Conservation (phyloP, 2,113 vertebrate genomes). For the Gymnobelideus leadbeateri region DNA sequence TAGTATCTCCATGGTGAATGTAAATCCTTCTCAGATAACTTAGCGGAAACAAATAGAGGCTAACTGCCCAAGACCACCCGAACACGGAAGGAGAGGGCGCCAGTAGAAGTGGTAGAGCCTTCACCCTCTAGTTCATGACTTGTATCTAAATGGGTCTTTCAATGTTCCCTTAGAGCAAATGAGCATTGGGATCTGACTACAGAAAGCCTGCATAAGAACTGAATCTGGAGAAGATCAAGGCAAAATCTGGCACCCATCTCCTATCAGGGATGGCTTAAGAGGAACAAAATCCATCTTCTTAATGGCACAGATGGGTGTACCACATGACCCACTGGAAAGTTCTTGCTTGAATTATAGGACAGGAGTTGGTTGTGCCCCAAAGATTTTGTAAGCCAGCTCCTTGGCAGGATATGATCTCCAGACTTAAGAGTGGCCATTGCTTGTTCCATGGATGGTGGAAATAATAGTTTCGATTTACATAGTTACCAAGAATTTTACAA, state of each 20-base stretch:
- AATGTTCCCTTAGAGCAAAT: neutral
- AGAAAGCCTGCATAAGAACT: neutral
- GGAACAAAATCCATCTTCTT: constrained; percentile 57
- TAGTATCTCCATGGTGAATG: neutral
- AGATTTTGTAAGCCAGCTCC: neutral
- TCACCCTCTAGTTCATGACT: neutral
- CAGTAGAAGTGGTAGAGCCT: neutral
- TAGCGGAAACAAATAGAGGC: neutral
- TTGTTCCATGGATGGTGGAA: neutral
- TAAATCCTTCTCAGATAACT: neutral
- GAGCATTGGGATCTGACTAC: neutral
- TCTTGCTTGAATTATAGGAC: constrained; percentile 34
- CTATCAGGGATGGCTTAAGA: constrained; percentile 52
- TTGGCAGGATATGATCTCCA: neutral
- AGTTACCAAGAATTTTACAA: constrained; percentile 34
- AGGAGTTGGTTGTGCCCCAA: neutral
- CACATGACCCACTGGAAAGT: constrained; percentile 39
- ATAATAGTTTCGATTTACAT: neutral
- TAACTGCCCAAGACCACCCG: neutral
- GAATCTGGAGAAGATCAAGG: neutral
- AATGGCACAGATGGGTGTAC: constrained; percentile 33
- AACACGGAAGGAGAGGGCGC: neutral
- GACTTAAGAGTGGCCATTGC: neutral
- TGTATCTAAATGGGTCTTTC: neutral
- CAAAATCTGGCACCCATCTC: constrained; percentile 53